Evolutionary conservation across 2,113 vertebrate genomes (phyloP).

Genomic region (Plotosus lineatus): DNA sequence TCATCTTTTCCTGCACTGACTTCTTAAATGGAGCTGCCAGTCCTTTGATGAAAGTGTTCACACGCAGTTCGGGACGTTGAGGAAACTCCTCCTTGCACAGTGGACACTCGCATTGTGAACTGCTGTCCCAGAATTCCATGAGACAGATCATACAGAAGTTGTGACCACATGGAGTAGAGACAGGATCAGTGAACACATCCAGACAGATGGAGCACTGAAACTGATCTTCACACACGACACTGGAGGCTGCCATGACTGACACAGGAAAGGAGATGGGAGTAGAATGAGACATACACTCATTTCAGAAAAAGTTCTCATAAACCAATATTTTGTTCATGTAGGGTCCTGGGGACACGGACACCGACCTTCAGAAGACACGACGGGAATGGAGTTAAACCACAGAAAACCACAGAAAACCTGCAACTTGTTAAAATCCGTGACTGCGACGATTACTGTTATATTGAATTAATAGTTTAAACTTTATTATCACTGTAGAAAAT

Average conservation of each 20-base stretch:
- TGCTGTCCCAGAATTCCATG: conserved; percentile 11
- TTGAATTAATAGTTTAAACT: no score
- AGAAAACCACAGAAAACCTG: no score
- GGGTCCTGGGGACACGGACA: no score
- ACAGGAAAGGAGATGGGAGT: neutral
- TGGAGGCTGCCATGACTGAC: conserved; percentile 14
- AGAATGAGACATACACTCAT: no score
- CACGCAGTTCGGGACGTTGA: neutral
- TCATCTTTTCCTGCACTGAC: neutral
- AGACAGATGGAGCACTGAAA: conserved; percentile 20
- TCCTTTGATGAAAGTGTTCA: conserved; percentile 23
- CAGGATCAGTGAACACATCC: neutral
- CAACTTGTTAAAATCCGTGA: no score
- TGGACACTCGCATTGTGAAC: conserved; percentile 24
- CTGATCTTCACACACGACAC: conserved; percentile 2
- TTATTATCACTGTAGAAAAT: no score
- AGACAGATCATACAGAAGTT: conserved; percentile 16
- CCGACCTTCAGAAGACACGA: no score
- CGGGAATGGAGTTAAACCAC: no score
- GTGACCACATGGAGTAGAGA: conserved; percentile 35
- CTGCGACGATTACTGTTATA: no score
- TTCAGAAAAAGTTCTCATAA: no score
- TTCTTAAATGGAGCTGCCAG: neutral
- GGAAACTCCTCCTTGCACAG: neutral
- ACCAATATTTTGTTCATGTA: no score